phyloP scores from a whole-genome alignment of 92 coral and sea anemone genomes.

The Galaxea fascicularis region DNA sequence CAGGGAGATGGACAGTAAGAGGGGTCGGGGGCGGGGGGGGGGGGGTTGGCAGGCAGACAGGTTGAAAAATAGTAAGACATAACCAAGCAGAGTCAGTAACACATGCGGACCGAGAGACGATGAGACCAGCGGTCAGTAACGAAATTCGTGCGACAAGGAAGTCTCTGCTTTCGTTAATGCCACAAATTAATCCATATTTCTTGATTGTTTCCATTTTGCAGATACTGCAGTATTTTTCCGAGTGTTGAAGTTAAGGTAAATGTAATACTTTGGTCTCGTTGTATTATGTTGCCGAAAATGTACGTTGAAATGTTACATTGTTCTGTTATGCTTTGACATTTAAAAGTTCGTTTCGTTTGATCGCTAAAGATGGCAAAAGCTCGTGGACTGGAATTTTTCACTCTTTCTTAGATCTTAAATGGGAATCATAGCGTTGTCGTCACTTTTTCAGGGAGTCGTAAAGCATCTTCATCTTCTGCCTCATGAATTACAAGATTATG shows the following conservation, averaged over 20 bases:
- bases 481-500: conserved; percentile 95
- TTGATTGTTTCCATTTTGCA: conserved; percentile 20
- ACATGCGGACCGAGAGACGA: too few relatives aligned
- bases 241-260: conserved; percentile 92
- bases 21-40: too few relatives aligned
- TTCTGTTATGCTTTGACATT: neutral
- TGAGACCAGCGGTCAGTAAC: too few relatives aligned
- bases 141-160: neutral
- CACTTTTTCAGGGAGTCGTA: conserved; percentile 77
- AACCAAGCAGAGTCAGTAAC: too few relatives aligned
- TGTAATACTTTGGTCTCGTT: neutral
- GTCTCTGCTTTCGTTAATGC: neutral
- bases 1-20: too few relatives aligned
- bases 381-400: too few relatives aligned
- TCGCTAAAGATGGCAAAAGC: neutral
- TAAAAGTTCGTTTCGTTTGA: neutral
- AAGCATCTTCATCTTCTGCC: conserved; percentile 94
- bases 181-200: neutral
- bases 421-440: neutral
- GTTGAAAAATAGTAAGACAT: too few relatives aligned
- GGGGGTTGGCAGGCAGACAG: too few relatives aligned
- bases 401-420: too few relatives aligned
- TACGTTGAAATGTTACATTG: neutral
- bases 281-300: neutral
- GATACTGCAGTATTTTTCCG: conserved; percentile 96